Evolutionary conservation across 2,113 vertebrate genomes (phyloP).

Genomic region (Takifugu flavidus): DNA sequence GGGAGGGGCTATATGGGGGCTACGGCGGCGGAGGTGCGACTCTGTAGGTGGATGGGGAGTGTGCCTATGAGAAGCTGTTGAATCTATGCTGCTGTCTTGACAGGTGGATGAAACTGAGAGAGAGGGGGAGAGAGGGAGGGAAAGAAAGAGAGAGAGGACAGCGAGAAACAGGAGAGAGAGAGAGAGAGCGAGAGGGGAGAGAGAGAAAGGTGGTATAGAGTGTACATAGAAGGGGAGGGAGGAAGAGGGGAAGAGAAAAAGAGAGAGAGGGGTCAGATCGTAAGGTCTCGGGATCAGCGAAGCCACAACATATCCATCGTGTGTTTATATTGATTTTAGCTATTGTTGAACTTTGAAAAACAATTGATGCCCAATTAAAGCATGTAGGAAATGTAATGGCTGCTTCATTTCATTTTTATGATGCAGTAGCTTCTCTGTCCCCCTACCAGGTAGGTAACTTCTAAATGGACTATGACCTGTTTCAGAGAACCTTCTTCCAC

Average conservation of each 20-base stretch:
- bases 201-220: too few species aligned
- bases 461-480: too few species aligned
- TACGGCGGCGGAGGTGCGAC: constrained; percentile 26
- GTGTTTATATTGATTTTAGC: constrained; percentile 4
- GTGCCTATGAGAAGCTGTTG: constrained; percentile 20
- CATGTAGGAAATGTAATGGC: constrained; percentile 63
- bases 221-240: too few species aligned
- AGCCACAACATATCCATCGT: constrained; percentile 9
- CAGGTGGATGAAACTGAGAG: constrained; percentile 32
- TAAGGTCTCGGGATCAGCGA: constrained; percentile 39
- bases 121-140: constrained; percentile 10
- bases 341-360: constrained; percentile 3
- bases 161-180: constrained; percentile 1
- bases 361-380: constrained; percentile 57
- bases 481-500: too few species aligned
- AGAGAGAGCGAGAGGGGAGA: not conserved
- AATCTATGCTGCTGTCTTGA: constrained; percentile 17
- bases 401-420: constrained; percentile 42
- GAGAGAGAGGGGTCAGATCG: constrained; percentile 20
- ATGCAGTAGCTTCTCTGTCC: constrained; percentile 35
- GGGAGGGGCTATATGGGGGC: constrained; percentile 48
- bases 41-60: constrained; percentile 29
- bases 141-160: constrained; percentile 2
- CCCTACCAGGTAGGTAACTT: not conserved
- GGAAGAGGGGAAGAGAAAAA: too few species aligned